Base-by-base conservation (phyloP, 1,140 invertebrate species). In the Brachionus angularis region DNA sequence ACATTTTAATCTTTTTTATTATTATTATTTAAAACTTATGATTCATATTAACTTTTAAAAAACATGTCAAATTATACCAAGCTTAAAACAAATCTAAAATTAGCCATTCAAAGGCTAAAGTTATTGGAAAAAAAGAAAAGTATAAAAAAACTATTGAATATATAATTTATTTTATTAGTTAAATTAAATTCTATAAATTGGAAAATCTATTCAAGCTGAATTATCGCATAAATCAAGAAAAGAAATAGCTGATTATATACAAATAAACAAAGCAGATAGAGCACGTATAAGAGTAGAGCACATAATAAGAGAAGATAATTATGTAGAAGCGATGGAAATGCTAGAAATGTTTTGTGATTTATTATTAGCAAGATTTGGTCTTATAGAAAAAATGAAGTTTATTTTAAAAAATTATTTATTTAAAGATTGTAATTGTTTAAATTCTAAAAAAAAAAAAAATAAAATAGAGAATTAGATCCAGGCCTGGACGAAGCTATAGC, bases 331-430 rank as follows among this genome's bases (percentile, higher is more conserved):
- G 0, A 95, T 98, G 89, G 96, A 98, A 86, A 85, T 98, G 46
- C 67, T 98, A 2, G 96, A 99, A 85, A 98, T 98, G 93, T 98
- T 95, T 79, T 98, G 95, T 83, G 96, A 99, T 84, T 82, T 98
- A 21, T 80, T 99, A n/a, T 81, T 99, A 16, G 94, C 96, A 2
- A 85, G 95, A 78, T 98, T 98, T 84, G 96, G 96, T 14, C 84
- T 98, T 1, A 88, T 98, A 53, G 91, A 96, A 74, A 93, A 97
- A 83, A 94, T 96, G 88, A 97, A 96, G 86, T 89, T n/a, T n/a
- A n/a, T n/a, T n/a, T n/a, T n/a, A n/a, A 83, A 84, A 84, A 78
- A 47, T 49, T 72, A n/a, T 18, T 58, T 71, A 7, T n/a, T 31
- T 16, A 33, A 33, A 55, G 3, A 21, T 5, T 2, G 4, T 5